Percentiles rank a stretch among this genome's conserved stretches.
Conservation (phyloP, 2,888 invertebrate genomes). For the Elegia similella region DNA sequence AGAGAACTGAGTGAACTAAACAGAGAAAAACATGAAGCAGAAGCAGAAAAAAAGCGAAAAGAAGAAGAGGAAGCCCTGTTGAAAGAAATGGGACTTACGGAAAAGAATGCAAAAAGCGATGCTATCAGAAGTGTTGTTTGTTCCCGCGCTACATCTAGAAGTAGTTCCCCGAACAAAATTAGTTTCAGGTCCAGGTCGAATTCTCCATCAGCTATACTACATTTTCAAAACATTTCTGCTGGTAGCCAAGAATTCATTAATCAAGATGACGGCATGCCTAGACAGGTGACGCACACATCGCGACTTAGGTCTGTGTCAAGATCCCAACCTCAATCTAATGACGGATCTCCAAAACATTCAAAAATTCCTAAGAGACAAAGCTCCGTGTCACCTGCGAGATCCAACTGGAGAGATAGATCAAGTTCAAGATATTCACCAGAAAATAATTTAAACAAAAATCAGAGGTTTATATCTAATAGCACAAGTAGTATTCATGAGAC, state of each 20-base stretch:
- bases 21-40: conserved; percentile 72
- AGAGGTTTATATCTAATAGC: conserved; percentile 71
- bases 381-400: conserved; percentile 68
- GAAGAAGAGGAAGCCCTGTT: conserved; percentile 74
- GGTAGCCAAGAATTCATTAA: conserved; percentile 53
- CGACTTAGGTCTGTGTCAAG: conserved; percentile 59
- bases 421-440: conserved; percentile 46
- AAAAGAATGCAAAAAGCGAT: conserved; percentile 51
- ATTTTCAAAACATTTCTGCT: conserved; percentile 51
- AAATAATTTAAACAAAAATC: conserved; percentile 55
- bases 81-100: conserved; percentile 71
- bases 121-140: conserved; percentile 45
- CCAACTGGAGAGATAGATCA: conserved; percentile 38
- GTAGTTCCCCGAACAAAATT: conserved; percentile 66
- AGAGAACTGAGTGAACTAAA: conserved; percentile 74
- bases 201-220: conserved; percentile 65
- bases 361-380: conserved; percentile 75
- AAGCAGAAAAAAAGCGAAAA: conserved; percentile 62
- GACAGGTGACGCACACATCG: conserved; percentile 60
- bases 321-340: conserved; percentile 73
- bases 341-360: conserved; percentile 72
- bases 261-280: conserved; percentile 45
- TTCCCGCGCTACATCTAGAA: conserved; percentile 58
- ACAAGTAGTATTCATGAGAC: conserved; percentile 76
- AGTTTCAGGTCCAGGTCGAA: conserved; percentile 67